Conservation (phyloP, 2,113 vertebrate genomes). For the Grus americana region DNA sequence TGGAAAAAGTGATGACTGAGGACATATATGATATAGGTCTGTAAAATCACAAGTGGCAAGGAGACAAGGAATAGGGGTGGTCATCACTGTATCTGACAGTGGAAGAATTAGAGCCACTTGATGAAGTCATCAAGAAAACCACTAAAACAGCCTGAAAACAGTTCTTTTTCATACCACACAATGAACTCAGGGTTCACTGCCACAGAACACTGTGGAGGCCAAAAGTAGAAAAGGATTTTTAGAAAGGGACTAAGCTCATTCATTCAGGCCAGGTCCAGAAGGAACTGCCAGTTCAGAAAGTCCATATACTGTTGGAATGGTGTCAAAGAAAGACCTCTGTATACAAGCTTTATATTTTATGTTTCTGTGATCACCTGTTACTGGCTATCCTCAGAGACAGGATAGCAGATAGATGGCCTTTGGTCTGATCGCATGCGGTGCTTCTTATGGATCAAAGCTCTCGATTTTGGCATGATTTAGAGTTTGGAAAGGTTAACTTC, state of each 20-base stretch:
- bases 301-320: background rate
- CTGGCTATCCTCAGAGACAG: background rate
- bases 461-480: background rate
- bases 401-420: background rate
- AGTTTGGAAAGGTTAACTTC: constrained; percentile 10
- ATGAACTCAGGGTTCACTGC: background rate
- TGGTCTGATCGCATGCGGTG: background rate
- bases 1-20: background rate
- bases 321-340: background rate
- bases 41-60: background rate
- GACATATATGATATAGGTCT: background rate
- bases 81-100: background rate
- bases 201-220: background rate
- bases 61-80: background rate
- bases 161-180: background rate
- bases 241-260: background rate
- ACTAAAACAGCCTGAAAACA: background rate
- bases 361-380: constrained; percentile 15
- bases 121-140: background rate
- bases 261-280: background rate
- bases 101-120: background rate
- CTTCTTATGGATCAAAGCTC: constrained; percentile 36
- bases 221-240: constrained; percentile 4
- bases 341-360: background rate
- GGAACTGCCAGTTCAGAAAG: background rate